Percentiles rank a stretch among this genome's conserved stretches.
Conservation (phyloP, 2,113 vertebrate species). For the Cepphus grylle region DNA sequence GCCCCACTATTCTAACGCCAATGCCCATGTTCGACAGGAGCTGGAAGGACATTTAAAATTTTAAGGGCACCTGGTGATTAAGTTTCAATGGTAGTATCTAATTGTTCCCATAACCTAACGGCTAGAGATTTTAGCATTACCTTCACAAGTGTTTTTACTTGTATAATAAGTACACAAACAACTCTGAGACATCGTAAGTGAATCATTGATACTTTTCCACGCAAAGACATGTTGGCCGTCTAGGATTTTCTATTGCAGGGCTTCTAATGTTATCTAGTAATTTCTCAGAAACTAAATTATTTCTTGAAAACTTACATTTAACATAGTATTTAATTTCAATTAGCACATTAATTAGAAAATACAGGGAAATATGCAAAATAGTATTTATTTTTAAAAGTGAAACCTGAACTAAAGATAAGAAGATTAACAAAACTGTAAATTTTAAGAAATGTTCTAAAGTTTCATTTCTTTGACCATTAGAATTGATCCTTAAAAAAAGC, state of each 20-base stretch:
- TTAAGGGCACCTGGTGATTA: not conserved
- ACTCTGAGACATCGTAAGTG: not conserved
- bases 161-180: not conserved
- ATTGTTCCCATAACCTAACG: not conserved
- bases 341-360: not conserved
- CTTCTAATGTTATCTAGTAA: not conserved
- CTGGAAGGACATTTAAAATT: fast-evolving
- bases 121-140: not conserved
- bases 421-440: no score
- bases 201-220: not conserved
- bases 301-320: not conserved
- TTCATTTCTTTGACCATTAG: not conserved
- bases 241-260: not conserved
- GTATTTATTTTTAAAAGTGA: not conserved
- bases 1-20: fast-evolving
- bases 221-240: not conserved
- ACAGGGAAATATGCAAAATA: not conserved
- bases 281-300: not conserved
- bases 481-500: not conserved
- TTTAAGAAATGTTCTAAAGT: not conserved
- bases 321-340: not conserved
- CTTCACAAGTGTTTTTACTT: not conserved
- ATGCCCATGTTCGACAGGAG: fast-evolving
- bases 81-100: not conserved
- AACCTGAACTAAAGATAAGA: not conserved